Conservation (phyloP, 2,888 invertebrate species). For the Orthosia incerta region DNA sequence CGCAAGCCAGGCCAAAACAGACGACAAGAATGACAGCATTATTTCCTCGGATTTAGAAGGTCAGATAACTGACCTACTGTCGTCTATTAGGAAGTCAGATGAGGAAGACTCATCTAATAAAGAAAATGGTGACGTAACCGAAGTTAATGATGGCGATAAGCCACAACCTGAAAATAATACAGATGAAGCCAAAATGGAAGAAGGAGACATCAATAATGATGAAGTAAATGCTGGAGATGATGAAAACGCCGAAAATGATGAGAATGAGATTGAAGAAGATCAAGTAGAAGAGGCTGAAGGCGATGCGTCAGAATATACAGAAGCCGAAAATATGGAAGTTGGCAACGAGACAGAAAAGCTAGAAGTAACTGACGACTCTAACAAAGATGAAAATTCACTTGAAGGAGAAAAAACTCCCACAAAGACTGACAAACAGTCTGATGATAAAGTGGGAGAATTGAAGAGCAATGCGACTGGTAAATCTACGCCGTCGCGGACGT, state of each 20-base stretch:
- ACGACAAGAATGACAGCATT: conserved; percentile 25
- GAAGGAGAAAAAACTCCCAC: neutral
- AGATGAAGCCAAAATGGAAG: conserved; percentile 8
- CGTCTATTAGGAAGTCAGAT: conserved; percentile 73
- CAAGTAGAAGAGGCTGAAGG: conserved; percentile 15
- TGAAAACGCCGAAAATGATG: conserved; percentile 27
- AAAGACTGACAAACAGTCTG: conserved; percentile 7
- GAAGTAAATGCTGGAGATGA: conserved; percentile 24
- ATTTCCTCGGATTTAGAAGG: conserved; percentile 70
- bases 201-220: conserved; percentile 22
- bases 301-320: conserved; percentile 21
- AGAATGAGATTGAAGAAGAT: conserved; percentile 15
- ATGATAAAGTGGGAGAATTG: conserved; percentile 60
- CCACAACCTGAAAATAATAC: conserved; percentile 21
- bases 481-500: conserved; percentile 75
- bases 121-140: conserved; percentile 28
- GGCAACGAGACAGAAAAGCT: neutral
- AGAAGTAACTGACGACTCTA: conserved; percentile 1
- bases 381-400: conserved; percentile 6
- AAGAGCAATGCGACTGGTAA: conserved; percentile 65
- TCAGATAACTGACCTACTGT: conserved; percentile 79
- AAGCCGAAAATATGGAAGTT: conserved; percentile 5
- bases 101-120: conserved; percentile 49
- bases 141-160: conserved; percentile 23
- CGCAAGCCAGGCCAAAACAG: conserved; percentile 4